Evolutionary conservation across 2,113 vertebrate genomes (phyloP).

Genomic region (Todiramphus saurophagus): DNA sequence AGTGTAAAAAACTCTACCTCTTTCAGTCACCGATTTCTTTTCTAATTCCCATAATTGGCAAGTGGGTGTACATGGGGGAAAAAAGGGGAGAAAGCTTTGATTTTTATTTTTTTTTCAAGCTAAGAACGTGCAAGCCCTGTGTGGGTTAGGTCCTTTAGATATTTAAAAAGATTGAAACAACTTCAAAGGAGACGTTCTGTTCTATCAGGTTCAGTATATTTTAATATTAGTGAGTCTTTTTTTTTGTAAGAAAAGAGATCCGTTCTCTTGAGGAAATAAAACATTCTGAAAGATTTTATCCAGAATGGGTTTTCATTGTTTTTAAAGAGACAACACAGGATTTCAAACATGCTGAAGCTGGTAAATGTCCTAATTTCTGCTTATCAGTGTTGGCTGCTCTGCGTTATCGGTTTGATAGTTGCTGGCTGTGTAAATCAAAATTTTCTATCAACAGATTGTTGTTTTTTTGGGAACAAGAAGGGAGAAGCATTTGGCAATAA

Average conservation of each 20-base stretch:
- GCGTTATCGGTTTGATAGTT: slow-evolving; percentile 8
- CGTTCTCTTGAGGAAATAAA: slow-evolving; percentile 51
- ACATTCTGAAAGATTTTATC: slow-evolving; percentile 39
- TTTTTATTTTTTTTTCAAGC: slow-evolving; percentile 34
- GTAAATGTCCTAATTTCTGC: slow-evolving; percentile 27
- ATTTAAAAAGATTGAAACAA: slow-evolving; percentile 67
- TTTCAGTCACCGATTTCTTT: slow-evolving; percentile 23
- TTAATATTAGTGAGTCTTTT: slow-evolving; percentile 49
- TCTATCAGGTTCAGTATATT: slow-evolving; percentile 64
- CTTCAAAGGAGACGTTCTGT: slow-evolving; percentile 66
- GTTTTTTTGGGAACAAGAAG: background rate
- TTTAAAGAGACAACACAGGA: slow-evolving; percentile 54
- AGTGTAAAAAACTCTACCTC: slow-evolving; percentile 8
- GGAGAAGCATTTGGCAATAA: background rate
- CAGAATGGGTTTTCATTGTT: slow-evolving; percentile 53
- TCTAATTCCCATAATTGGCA: slow-evolving; percentile 51
- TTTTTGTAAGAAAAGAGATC: slow-evolving; percentile 18
- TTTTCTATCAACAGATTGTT: background rate
- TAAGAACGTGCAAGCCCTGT: slow-evolving; percentile 56
- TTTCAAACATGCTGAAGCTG: slow-evolving; percentile 2
- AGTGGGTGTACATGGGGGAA: slow-evolving; percentile 1
- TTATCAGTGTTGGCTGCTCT: background rate
- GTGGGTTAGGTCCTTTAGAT: slow-evolving; percentile 64
- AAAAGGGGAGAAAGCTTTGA: slow-evolving; percentile 58
- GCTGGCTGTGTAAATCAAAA: slow-evolving; percentile 1